Base-by-base conservation (phyloP, 1,140 invertebrate genomes). In the Himalopsyche phryganea region DNA sequence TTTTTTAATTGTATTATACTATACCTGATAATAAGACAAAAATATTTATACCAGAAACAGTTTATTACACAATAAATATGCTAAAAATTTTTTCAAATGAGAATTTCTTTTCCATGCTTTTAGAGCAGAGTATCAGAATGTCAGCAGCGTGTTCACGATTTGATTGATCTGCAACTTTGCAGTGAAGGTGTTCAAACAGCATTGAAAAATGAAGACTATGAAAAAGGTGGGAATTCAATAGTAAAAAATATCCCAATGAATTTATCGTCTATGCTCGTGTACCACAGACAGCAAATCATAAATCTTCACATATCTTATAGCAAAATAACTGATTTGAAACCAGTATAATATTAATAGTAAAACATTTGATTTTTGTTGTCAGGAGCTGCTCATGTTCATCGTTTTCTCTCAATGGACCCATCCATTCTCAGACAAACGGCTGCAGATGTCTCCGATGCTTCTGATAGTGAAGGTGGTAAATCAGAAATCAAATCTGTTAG, bases 341-440 rank as follows among this genome's bases (percentile, higher is more conserved):
- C n/a, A n/a, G n/a, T n/a, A n/a, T n/a, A n/a, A n/a, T n/a, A n/a
- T n/a, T n/a, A n/a, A n/a, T n/a, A n/a, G n/a, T n/a, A n/a, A n/a
- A n/a, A n/a, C n/a, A n/a, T n/a, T n/a, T n/a, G n/a, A n/a, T n/a
- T n/a, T n/a, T n/a, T n/a, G n/a, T n/a, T n/a, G n/a, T n/a, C 9
- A 76, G 74, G 94, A 58, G 95, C 96, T 14, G 92, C 86, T 11
- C 95, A 98, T 72, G 89, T 99, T 44, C 92, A 97, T 68, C 81
- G 96, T 44, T 99, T 96, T 75, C 79, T 98, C 19, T 89, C 90
- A 47, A 93, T 99, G 83, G 96, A 98, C 79, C 91, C 95, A 67
- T 86, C 88, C 54, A 82, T 97, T 14, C 75, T 98, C 10, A 83
- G 87, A 67, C 82, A 83, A 66, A 89, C 86, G 11, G 89, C 89